Base-by-base conservation (phyloP, 2,797 vertebrate species). In the Antrozous pallidus region DNA sequence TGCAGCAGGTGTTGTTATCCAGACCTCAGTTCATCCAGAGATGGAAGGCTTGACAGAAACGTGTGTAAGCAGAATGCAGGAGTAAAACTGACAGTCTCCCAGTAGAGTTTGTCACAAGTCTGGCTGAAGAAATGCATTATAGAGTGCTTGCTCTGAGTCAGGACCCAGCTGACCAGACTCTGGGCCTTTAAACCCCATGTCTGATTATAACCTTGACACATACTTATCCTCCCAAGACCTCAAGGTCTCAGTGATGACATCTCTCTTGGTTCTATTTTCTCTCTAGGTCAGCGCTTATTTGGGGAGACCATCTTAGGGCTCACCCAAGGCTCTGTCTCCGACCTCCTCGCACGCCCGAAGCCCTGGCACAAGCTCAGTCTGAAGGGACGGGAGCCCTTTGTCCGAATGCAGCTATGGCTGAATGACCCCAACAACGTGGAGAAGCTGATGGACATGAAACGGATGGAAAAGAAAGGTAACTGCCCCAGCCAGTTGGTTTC, bases 281-380 rank as follows among this genome's bases (percentile, higher is more conserved):
- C 67, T 86, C 93, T 87, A 98, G 98, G 99, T 98, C 99, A 99
- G 98, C 99, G 99, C 97, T 98, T 99, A 96, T 99, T 99, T 97
- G 99, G 99, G 92, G 99, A 99, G 98, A 99, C 99, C 96, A 99
- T 99, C 98, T 98, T 99, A 77, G 99, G 99, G 95, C 99, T 99
- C 96, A 99, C 99, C 95, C 99, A 99, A 97, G 99, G 99, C 98
- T 99, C 99, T 2, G 99, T 99, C 98, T 99, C 99, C 58, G 99
- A 99, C 98, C 99, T 99, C 95, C 99, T 99, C 97, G 99, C 99
- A 95, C 99, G 99, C 93, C 99, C 99, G n/a, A 99, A 99, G 98
- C 99, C 99, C 97, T 99, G 99, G 99, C 99, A 99, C 98, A 99
- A 99, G 98, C 99, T 99, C 96, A 99, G 99, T 96, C 98, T 99